A percentile compares a stretch with the other conserved stretches of the same genome.
These are phyloP conservation scores for Bombus affinis DNA, from an alignment of 1,140 invertebrate species.

Conservation along the genomic window DNA sequence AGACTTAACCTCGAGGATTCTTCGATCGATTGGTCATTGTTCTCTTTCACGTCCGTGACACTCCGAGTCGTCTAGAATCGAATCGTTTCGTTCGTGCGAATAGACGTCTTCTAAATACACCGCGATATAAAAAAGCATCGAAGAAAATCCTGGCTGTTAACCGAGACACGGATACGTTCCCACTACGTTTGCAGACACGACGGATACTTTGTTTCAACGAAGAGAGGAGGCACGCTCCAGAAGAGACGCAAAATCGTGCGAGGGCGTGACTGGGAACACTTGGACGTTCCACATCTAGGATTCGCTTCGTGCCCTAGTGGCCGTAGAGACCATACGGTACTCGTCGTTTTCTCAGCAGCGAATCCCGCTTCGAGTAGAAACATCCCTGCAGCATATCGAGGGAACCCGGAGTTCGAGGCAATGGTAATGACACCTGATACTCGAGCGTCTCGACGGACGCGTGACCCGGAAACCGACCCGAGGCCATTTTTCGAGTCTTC, in stretches of 20 bases:
- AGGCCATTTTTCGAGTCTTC: constrained; percentile 68
- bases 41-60: constrained; percentile 19
- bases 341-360: constrained; percentile 57
- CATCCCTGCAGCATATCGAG: constrained; percentile 53
- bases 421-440: constrained; percentile 78
- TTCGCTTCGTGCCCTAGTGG: constrained; percentile 62
- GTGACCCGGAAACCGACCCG: constrained; percentile 77
- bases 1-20: constrained; percentile 47
- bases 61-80: neutral
- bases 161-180: neutral
- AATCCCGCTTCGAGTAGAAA: constrained; percentile 48
- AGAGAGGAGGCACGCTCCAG: neutral
- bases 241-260: constrained; percentile 42
- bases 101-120: neutral
- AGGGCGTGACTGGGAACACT: constrained; percentile 67
- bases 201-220: constrained; percentile 7
- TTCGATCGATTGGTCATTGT: constrained; percentile 40
- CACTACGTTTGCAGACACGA: neutral
- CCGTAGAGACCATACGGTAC: constrained; percentile 57
- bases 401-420: constrained; percentile 50
- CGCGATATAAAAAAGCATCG: too few relatives aligned
- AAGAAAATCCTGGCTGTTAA: too few relatives aligned
- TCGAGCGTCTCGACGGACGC: constrained; percentile 68
- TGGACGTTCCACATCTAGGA: constrained; percentile 53
- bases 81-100: neutral